Base-by-base conservation (phyloP, 2,113 vertebrate genomes). In the Falcunculus frontatus region DNA sequence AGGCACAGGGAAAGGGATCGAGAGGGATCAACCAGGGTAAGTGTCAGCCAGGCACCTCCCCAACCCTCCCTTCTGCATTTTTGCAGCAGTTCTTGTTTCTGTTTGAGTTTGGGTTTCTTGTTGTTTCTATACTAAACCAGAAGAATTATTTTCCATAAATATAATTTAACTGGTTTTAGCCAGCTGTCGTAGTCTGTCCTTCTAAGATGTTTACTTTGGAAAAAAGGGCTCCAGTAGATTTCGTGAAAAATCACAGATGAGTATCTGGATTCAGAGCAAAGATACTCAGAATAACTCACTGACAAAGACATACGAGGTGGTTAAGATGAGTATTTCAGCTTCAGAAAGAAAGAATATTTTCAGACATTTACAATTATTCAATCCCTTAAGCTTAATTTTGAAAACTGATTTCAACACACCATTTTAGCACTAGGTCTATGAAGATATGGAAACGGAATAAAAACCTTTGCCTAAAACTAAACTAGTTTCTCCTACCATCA, bases 391-490 rank as follows among this genome's bases (percentile, higher is more conserved):
- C 8, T 47, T 22, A 15, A 18, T 37, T 75, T 64, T 67, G 39
- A 83, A 89, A 89, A 62, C 16, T 26, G 35, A 56, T 33, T 80
- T 79, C 27, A 79, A 39, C 9, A 44, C 11, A 13, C 20, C 33
- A 6, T 56, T 89, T 67, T 77, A 86, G 35, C 33, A 4, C 4
- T n/a, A 42, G 16, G 11, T 14, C 41, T 82, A 1, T 10, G 32
- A 53, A 30, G 5, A n/a, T 5, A 50, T 0, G 32, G 37, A 86
- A 78, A 15, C 0, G 1, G 35, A 80, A 64, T 6, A 22, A 55
- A 93, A 88, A 27, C 13, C 15, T 47, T 91, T 81, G 14, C 41
- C 30, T 81, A 17, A 60, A 87, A 44, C 27, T 26, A 81, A 56
- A 17, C 19, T 47, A 8, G 0, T 6, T 89, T 72, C 68, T 25